Evolutionary conservation across 2,888 invertebrate species (phyloP).

Genomic region (Metellina segmentata): DNA sequence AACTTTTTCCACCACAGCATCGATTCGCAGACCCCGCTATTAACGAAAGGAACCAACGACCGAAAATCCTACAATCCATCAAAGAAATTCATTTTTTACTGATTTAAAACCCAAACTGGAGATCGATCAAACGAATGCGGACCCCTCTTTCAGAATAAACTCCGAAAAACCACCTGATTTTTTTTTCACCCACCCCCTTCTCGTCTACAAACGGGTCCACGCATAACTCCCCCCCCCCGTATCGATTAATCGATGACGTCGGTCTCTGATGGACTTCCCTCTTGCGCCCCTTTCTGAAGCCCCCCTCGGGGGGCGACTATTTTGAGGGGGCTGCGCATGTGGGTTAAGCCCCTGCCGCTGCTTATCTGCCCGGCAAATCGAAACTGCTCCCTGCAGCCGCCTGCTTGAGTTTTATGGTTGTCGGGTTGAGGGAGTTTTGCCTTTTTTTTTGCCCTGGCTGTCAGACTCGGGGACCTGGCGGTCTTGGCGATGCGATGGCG

Average conservation of each 20-base stretch:
- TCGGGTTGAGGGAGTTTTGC: conserved; percentile 9
- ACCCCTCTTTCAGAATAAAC: conserved; percentile 46
- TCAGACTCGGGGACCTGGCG: too few relatives aligned
- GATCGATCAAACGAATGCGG: not conserved
- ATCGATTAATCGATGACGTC: conserved; percentile 74
- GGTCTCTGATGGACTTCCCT: conserved; percentile 58
- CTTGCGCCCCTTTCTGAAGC: not conserved
- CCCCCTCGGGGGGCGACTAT: conserved; percentile 8
- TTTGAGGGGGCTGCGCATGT: not conserved
- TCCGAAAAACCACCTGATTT: conserved; percentile 37
- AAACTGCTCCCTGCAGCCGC: conserved; percentile 67
- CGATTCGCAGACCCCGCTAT: not conserved
- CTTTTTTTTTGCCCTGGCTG: not conserved
- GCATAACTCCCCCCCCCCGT: not conserved
- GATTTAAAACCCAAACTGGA: conserved; percentile 40
- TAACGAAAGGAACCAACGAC: not conserved
- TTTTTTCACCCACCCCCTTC: conserved; percentile 28
- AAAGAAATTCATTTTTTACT: conserved; percentile 36
- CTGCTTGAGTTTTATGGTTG: conserved; percentile 68
- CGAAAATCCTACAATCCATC: conserved; percentile 22
- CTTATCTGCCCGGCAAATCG: conserved; percentile 75
- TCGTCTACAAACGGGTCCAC: not conserved
- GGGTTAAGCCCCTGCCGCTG: conserved; percentile 22
- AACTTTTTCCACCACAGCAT: not conserved
- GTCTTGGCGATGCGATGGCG: conserved; percentile 51